Percentiles rank a stretch among this genome's conserved stretches.
phyloP scores from a whole-genome alignment of 2,113 vertebrate species.

The Cyanoliseus patagonus region DNA sequence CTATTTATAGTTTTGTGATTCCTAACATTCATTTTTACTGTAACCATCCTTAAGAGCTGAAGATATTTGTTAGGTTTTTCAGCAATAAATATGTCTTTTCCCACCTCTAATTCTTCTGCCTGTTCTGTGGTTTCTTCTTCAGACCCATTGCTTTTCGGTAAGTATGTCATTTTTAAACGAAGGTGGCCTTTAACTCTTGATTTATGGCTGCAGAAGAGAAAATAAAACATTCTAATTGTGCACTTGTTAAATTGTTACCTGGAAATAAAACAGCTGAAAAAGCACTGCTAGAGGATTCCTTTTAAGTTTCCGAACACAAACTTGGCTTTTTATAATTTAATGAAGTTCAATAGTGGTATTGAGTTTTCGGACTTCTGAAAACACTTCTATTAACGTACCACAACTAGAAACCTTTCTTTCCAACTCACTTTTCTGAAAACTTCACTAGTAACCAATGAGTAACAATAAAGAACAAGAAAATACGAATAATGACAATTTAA shows the following conservation, averaged over 20 bases:
- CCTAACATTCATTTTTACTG: not conserved
- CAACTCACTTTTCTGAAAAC: not conserved
- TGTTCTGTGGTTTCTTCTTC: slow-evolving; percentile 87
- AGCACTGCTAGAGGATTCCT: not conserved
- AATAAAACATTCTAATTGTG: not conserved
- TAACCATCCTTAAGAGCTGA: not conserved
- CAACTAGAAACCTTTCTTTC: not conserved
- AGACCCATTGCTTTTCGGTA: slow-evolving; percentile 86
- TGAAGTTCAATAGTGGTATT: not conserved
- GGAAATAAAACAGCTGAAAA: not conserved
- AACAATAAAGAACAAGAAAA: not conserved
- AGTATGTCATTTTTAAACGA: slow-evolving; percentile 97
- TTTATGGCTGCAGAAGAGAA: slow-evolving; percentile 83
- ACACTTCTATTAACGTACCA: not conserved
- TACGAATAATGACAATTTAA: not conserved
- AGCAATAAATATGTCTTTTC: slow-evolving; percentile 19
- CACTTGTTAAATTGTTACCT: not conserved
- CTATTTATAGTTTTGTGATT: not conserved
- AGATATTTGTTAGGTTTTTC: not conserved
- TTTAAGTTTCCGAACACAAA: not conserved
- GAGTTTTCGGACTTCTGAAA: not conserved
- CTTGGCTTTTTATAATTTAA: not conserved
- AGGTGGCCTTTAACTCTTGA: slow-evolving; percentile 97
- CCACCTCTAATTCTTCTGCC: slow-evolving; percentile 88
- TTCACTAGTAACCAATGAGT: not conserved